A percentile compares a stretch with the other conserved stretches of the same genome.
Evolutionary conservation across 2,113 vertebrate species (phyloP).

Genomic region (Romanogobio albipinnatus): DNA sequence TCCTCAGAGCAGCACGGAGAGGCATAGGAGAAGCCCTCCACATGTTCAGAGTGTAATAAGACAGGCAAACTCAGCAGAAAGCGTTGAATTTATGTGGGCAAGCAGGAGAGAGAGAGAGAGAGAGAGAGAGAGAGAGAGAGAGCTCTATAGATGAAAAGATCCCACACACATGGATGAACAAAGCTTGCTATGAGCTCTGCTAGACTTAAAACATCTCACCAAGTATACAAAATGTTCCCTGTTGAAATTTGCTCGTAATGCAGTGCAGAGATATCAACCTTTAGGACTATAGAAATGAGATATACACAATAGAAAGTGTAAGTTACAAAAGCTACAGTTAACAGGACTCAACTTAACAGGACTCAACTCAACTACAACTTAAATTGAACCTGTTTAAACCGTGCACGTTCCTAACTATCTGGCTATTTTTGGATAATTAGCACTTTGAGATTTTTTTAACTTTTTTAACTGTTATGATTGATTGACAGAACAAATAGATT

Average conservation of each 20-base stretch:
- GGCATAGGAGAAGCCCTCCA: conserved; percentile 15
- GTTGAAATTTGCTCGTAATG: neutral
- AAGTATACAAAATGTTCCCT: neutral
- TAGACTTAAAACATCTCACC: neutral
- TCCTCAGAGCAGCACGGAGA: conserved; percentile 8
- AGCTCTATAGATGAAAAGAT: neutral
- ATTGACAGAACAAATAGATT: too few relatives aligned
- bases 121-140: neutral
- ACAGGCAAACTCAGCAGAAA: conserved; percentile 5
- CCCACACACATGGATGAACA: neutral
- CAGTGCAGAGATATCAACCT: neutral
- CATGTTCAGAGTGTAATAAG: conserved; percentile 4
- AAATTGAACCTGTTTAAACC: neutral
- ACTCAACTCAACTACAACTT: neutral
- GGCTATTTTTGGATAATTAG: neutral
- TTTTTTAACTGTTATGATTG: neutral
- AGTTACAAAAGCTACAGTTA: too few relatives aligned
- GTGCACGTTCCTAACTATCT: too few relatives aligned
- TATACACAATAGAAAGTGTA: neutral
- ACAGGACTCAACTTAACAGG: neutral
- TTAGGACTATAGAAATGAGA: neutral
- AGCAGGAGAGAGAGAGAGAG: neutral
- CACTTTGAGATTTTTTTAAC: neutral
- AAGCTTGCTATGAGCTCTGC: neutral
- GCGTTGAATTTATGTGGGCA: neutral